These are phyloP conservation scores for Ataeniobius toweri DNA, from an alignment of 2,797 vertebrate genomes.

Conservation along the genomic window DNA sequence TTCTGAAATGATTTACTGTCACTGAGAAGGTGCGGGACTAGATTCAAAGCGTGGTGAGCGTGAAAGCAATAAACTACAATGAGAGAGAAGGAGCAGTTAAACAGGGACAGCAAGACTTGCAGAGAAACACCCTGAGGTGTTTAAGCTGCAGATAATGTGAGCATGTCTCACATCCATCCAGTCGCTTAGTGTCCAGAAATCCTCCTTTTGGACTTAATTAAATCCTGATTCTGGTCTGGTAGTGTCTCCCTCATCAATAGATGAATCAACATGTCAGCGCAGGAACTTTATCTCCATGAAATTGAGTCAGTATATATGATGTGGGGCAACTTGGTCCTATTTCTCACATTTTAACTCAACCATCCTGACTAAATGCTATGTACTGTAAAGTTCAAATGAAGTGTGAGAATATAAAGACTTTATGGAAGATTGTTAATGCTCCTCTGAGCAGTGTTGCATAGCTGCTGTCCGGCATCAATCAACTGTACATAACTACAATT, in stretches of 20 bases:
- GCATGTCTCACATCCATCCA: neutral
- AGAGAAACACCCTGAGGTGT: constrained; percentile 24
- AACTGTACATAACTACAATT: neutral
- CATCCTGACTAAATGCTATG: neutral
- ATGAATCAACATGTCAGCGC: constrained; percentile 12
- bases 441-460: neutral
- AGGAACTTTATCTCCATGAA: constrained; percentile 3
- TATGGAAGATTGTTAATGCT: neutral
- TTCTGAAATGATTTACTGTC: constrained; percentile 46
- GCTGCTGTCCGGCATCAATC: neutral
- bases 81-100: constrained; percentile 20
- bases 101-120: constrained; percentile 11
- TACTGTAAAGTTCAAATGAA: neutral
- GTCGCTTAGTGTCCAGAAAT: neutral
- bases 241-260: constrained; percentile 16
- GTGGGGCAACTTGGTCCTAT: neutral
- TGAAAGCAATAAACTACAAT: constrained; percentile 20
- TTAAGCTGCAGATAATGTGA: constrained; percentile 2
- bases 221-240: constrained; percentile 8
- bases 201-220: constrained; percentile 1
- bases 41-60: constrained; percentile 27
- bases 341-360: constrained; percentile 1
- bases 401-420: neutral
- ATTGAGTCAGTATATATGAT: constrained; percentile 11
- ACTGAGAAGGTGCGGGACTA: constrained; percentile 13